Evolutionary conservation across 2,113 vertebrate genomes (phyloP).

Genomic region (Sinocyclocheilus grahami): DNA sequence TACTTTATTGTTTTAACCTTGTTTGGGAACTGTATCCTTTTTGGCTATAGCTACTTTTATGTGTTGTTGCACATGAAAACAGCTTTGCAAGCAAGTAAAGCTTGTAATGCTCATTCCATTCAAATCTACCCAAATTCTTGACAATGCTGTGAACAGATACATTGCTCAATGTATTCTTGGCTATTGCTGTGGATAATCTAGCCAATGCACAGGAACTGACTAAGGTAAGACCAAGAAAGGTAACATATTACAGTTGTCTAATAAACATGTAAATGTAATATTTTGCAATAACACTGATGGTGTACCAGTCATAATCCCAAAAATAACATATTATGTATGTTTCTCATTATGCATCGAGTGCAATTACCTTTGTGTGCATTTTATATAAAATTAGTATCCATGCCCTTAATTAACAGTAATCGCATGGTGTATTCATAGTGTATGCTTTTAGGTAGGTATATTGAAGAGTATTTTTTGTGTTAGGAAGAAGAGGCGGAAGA

Average conservation of each 20-base stretch:
- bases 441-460: background rate
- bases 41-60: too few species aligned
- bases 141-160: slow-evolving; percentile 73
- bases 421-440: background rate
- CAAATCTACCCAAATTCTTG: slow-evolving; percentile 65
- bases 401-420: background rate
- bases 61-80: background rate
- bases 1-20: slow-evolving; percentile 98
- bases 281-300: background rate
- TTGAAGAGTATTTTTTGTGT: slow-evolving; percentile 34
- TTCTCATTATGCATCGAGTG: background rate
- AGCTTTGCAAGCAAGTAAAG: background rate
- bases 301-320: background rate
- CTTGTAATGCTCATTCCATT: background rate
- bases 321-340: background rate
- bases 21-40: slow-evolving; percentile 99
- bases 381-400: background rate
- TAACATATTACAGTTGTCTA: slow-evolving; percentile 11
- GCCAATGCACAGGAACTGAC: slow-evolving; percentile 81
- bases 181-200: slow-evolving; percentile 81
- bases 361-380: background rate
- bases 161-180: slow-evolving; percentile 81
- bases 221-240: slow-evolving; percentile 63
- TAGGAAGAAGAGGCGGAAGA: slow-evolving; percentile 94
- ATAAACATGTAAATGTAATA: background rate